Base-by-base conservation (phyloP, 2,888 invertebrate genomes). In the Sylvicola cinctus region DNA sequence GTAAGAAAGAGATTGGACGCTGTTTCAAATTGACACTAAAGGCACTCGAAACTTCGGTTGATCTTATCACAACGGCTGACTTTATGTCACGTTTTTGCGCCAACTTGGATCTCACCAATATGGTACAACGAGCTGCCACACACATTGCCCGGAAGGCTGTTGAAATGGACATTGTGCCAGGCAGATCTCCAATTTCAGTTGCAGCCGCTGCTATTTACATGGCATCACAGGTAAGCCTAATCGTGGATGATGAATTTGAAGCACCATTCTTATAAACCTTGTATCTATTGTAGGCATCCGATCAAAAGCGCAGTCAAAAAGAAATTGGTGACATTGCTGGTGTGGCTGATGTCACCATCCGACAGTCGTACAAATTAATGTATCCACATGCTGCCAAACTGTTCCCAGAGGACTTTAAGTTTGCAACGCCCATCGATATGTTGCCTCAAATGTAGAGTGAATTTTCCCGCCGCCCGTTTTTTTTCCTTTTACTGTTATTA, bases 21-120 rank as follows among this genome's bases (percentile, higher is more conserved):
- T 96, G 96, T 54, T 99, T 98, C 59, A 96, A 96, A 51, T 59
- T 96, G 29, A 98, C 98, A 39, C 62, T 96, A 27, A 93, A 93
- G 54, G 91, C 88, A 0, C 61, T 98, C 34, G 91, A 95, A 54
- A 98, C 96, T 0, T 93, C 85, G 23, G 91, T 98, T 6, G 93
- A 95, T 51, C 71, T 93, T 37, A 96, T 98, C 38, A 98, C 95
- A 0, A 96, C 95, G 1, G 93, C 88, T 2, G 98, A 99, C 54
- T 98, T 98, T 55, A 98, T 99, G 96, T 93, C 91, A 16, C 69
- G 87, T 44, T 99, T 99, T 62, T 99, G 98, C 55, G 84, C 93
- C 0, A 96, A 95, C 55, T 65, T 98, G 44, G 79, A 76, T 57
- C 51, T 87, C 32, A 83, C 93, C 0, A 83, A 81, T 46, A 77